Evolutionary conservation across 2,113 vertebrate species (phyloP), one percentile per base, ranked within the genome.

Genomic region (Perca schrenkii): DNA sequence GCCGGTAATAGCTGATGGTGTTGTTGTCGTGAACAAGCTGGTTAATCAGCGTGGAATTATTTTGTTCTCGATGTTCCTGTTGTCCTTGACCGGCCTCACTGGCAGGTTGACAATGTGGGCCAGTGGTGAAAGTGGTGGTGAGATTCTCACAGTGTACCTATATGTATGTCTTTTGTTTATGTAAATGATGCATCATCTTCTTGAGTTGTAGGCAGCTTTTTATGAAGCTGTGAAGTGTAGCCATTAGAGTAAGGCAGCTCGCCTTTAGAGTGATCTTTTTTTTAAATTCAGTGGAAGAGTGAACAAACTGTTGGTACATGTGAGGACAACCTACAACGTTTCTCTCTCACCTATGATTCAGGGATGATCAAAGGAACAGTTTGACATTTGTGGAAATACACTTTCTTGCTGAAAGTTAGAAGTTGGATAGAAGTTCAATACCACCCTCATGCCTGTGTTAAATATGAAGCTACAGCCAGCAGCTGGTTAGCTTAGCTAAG

Each of bases 31-130:
- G 68, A 86, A 83, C 83, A 92, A 78, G 77, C 72, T 54, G 71
- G 80, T 87, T 84, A 83, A 78, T 79, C 60, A 52, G 63, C 3
- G 4, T 69, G 69, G 65, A 86, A 74, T 85, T 86, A 74, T 82
- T 74, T 63, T n/a, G 52, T 28, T 58, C 12, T 70, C 34, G 43
- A 52, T 58, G 54, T 47, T 73, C 63, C 63, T 77, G 56, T 17
- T 58, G 34, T 56, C 74, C 43, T 16, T 62, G 64, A 89, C 60
- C 56, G n/a, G 76, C 63, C 58, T 78, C 49, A 60, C 70, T 64
- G 65, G 22, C 58, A 43, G 54, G 40, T 49, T 11, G 64, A 53
- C 8, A 7, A 28, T 47, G 8, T 4, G 28, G 13, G 14, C 31
- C 58, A 13, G 66, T 4, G 65, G 7, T 3, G 31, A 70, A 49